Evolutionary conservation across 2,888 invertebrate species (phyloP).

Genomic region (Tromatobia lineatoria): DNA sequence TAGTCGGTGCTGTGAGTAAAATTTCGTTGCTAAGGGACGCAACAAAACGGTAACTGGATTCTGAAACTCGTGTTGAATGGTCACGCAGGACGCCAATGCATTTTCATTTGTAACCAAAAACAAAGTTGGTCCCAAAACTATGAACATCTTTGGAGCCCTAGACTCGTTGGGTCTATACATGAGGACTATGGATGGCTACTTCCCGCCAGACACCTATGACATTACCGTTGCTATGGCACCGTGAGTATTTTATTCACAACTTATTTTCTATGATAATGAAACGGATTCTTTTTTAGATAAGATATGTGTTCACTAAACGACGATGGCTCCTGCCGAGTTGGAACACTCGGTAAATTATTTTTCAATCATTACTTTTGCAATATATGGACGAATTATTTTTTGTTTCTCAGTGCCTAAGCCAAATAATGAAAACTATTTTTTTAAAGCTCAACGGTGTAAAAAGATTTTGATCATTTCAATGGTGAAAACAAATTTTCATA

Average conservation of each 20-base stretch:
- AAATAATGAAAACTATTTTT: no score
- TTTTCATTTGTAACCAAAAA: constrained; percentile 47
- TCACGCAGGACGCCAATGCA: constrained; percentile 47
- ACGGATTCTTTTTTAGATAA: constrained; percentile 30
- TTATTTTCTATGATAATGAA: background rate
- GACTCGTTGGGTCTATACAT: constrained; percentile 33
- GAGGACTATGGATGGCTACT: background rate
- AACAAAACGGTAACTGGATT: background rate
- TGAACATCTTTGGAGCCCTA: constrained; percentile 21
- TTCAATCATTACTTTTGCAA: no score
- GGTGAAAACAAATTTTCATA: no score
- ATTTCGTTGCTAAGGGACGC: background rate
- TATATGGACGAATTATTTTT: no score
- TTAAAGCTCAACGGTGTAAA: no score
- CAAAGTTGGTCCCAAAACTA: background rate
- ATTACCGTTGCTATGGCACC: constrained; percentile 63
- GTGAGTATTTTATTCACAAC: constrained; percentile 38
- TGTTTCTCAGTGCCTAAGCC: no score
- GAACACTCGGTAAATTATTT: constrained; percentile 46
- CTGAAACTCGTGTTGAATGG: background rate
- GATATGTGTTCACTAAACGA: constrained; percentile 31
- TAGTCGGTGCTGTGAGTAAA: constrained; percentile 60
- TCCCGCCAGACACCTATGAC: constrained; percentile 52
- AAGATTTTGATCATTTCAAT: no score
- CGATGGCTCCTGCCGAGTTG: constrained; percentile 1